Evolutionary conservation across 2,888 invertebrate species (phyloP).

Genomic region (Microplitis manilae): DNA sequence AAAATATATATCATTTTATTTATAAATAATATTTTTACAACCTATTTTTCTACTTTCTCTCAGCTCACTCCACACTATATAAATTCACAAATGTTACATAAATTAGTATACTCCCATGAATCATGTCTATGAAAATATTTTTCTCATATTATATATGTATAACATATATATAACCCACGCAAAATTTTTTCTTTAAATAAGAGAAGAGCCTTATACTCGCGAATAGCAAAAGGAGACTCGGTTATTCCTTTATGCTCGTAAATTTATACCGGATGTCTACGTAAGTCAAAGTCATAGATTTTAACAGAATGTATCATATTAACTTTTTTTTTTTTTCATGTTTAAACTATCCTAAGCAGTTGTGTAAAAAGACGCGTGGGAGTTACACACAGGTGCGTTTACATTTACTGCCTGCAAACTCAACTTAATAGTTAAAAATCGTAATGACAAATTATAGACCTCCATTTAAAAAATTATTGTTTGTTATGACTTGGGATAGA

Average conservation of each 20-base stretch:
- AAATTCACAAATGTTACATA: not conserved
- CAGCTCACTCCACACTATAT: not conserved
- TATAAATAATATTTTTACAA: not conserved
- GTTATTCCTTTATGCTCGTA: not conserved
- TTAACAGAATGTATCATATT: slow-evolving; percentile 27
- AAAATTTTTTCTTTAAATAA: slow-evolving; percentile 6
- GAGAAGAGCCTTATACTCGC: slow-evolving; percentile 19
- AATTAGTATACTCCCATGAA: slow-evolving; percentile 7
- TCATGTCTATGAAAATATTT: slow-evolving; percentile 19
- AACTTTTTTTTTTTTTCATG: slow-evolving; percentile 10
- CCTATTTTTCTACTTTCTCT: not conserved
- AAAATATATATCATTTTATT: not conserved
- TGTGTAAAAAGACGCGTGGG: slow-evolving; percentile 35
- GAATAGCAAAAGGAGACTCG: not conserved
- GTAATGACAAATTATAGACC: slow-evolving; percentile 2
- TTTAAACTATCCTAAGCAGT: slow-evolving; percentile 21
- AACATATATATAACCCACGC: slow-evolving; percentile 17
- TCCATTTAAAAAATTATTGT: not conserved
- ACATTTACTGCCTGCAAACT: not conserved
- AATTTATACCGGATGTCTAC: slow-evolving; percentile 9
- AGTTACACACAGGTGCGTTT: slow-evolving; percentile 32
- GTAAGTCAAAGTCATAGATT: slow-evolving; percentile 29
- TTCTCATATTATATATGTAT: not conserved
- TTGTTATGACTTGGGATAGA: no score
- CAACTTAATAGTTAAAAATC: not conserved